Base-by-base conservation (phyloP, 2,888 invertebrate genomes). In the Callinectes sapidus region DNA sequence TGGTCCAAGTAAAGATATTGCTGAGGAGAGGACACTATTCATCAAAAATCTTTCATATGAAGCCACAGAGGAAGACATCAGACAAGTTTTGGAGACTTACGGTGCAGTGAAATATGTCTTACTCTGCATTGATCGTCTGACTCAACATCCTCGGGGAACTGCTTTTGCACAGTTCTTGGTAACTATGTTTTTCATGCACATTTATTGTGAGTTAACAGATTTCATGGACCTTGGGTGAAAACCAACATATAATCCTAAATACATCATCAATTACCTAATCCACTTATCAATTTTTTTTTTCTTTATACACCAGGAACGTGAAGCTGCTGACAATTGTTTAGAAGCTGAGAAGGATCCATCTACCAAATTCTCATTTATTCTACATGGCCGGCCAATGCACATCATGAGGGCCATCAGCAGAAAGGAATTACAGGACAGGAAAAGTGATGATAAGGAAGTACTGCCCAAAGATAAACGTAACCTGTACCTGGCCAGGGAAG, bases 101-200 rank as follows among this genome's bases (percentile, higher is more conserved):
- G 99, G 99, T 0, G 97, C 97, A 0, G 96, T 99, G 1, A 97
- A 97, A 95, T 99, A 99, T 96, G 98, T 98, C 16, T 96, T 98
- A 16, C 96, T 99, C 10, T 99, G 99, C 95, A 96, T 97, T 10
- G 99, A 99, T 96, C 96, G 96, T 85, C 96, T 98, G 92, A 99
- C 99, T 0, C 98, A 98, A 90, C 98, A 99, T 96, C 98, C 99
- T 0, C 98, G 97, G 95, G 99, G 99, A n/a, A 98, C 98, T 0
- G 99, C 97, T 0, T 99, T 99, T 96, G 97, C 98, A 1, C 98
- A 98, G 96, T 99, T 98, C 96, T 99, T 98, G 89, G 89, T 89
- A 71, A 81, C 0, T 28, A 71, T 71, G 10, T 71, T n/a, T 35
- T 81, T 81, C 61, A 61, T 35, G 35, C 18, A 18, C 35, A 23